These are phyloP conservation scores for Takifugu flavidus DNA, from an alignment of 2,113 vertebrate species.

Conservation along the genomic window DNA sequence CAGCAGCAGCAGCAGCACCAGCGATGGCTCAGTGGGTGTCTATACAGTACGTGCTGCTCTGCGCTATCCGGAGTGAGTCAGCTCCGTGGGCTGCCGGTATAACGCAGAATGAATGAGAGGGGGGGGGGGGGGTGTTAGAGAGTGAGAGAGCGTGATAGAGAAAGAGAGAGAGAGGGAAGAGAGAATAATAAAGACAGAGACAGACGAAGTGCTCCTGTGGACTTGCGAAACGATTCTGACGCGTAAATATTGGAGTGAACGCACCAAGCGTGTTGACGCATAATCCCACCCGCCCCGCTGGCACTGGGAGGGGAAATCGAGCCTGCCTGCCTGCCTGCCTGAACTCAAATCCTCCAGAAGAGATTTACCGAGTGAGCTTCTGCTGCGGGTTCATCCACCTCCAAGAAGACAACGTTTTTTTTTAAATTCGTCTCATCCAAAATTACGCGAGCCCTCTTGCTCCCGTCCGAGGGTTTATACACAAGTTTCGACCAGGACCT, in stretches of 20 bases:
- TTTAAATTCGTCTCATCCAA: neutral
- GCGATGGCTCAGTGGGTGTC: constrained; percentile 20
- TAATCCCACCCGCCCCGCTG: constrained; percentile 65
- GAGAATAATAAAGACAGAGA: neutral
- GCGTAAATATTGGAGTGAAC: constrained; percentile 54
- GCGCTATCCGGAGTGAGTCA: constrained; percentile 61
- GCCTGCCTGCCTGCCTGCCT: constrained; percentile 26
- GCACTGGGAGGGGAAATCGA: constrained; percentile 62
- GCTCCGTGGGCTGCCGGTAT: constrained; percentile 47
- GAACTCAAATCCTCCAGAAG: constrained; percentile 65
- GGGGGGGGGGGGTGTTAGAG: neutral
- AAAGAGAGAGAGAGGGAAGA: neutral
- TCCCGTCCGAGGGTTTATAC: neutral
- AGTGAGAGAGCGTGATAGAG: neutral
- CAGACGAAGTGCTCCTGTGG: neutral
- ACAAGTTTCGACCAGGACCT: constrained; percentile 4
- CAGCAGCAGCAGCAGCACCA: constrained; percentile 32
- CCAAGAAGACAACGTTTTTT: constrained; percentile 17
- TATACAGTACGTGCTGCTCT: constrained; percentile 26
- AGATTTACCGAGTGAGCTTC: constrained; percentile 56
- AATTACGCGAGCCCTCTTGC: neutral
- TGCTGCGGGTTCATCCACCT: constrained; percentile 26
- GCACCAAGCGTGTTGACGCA: constrained; percentile 66
- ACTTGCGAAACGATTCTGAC: constrained; percentile 14
- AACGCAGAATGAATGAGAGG: constrained; percentile 24